These are phyloP conservation scores for Ispidina lecontei DNA, from an alignment of 2,797 vertebrate genomes.

Conservation along the genomic window DNA sequence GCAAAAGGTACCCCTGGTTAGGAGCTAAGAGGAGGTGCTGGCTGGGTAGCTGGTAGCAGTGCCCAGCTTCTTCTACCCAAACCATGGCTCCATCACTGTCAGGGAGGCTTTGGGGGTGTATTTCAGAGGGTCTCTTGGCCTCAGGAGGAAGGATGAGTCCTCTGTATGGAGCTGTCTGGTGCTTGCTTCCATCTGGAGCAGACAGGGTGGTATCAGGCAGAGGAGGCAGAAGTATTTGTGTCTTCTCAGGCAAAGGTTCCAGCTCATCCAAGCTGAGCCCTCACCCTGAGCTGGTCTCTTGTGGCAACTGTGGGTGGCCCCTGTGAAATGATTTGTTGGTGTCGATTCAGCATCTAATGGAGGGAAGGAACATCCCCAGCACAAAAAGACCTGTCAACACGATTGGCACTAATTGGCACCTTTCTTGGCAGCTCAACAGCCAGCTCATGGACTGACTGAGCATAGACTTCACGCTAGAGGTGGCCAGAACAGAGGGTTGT, in stretches of 20 bases:
- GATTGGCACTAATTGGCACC: slow-evolving; percentile 42
- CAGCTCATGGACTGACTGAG: neutral
- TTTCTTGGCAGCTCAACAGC: slow-evolving; percentile 34
- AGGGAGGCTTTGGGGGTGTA: neutral
- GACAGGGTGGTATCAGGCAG: neutral
- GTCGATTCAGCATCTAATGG: neutral
- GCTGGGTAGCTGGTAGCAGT: neutral
- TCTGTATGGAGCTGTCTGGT: neutral
- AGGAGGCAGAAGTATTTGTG: neutral
- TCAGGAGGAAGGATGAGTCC: neutral
- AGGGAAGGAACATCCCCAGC: neutral
- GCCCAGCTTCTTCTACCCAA: neutral
- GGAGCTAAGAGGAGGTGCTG: neutral
- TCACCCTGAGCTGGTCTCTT: neutral
- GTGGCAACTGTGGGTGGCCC: neutral
- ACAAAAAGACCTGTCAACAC: slow-evolving; percentile 18
- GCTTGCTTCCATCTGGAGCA: neutral
- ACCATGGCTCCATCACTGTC: rapidly evolving
- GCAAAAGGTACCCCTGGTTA: slow-evolving; percentile 85
- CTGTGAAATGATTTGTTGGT: neutral
- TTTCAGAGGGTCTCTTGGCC: neutral
- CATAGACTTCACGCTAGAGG: slow-evolving; percentile 34
- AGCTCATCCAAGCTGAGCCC: neutral
- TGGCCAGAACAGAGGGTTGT: slow-evolving; percentile 26
- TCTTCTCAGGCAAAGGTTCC: neutral